Evolutionary conservation across 2,113 vertebrate species (phyloP).

Genomic region (Sprattus sprattus): DNA sequence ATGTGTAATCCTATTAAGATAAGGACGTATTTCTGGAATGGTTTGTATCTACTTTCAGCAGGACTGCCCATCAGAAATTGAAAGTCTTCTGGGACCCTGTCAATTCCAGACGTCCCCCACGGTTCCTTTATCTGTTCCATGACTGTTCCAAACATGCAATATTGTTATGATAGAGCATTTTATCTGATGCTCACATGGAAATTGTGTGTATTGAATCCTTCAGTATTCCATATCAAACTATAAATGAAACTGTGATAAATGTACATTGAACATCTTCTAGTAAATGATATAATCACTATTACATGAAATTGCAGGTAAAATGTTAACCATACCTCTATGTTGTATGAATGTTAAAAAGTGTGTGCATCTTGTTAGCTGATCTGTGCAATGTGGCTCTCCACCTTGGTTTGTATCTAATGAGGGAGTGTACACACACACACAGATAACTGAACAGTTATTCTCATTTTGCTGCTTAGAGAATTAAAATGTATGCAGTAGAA

Average conservation of each 20-base stretch:
- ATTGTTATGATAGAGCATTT: slow-evolving; percentile 27
- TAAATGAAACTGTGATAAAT: not conserved
- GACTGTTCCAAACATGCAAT: slow-evolving; percentile 31
- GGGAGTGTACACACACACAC: too few relatives aligned
- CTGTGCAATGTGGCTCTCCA: not conserved
- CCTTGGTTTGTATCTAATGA: slow-evolving; percentile 23
- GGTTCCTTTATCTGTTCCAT: slow-evolving; percentile 40
- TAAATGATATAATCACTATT: not conserved
- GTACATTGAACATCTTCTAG: not conserved
- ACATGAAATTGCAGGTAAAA: not conserved
- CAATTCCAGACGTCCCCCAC: slow-evolving; percentile 37
- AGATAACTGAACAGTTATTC: too few relatives aligned
- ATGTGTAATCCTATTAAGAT: slow-evolving; percentile 56
- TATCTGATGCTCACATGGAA: slow-evolving; percentile 36
- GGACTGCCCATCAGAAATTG: slow-evolving; percentile 37
- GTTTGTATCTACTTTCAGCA: slow-evolving; percentile 37
- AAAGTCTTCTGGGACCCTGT: slow-evolving; percentile 40
- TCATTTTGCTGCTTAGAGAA: too few relatives aligned
- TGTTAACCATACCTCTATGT: not conserved
- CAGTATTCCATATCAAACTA: not conserved
- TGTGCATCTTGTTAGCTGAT: not conserved
- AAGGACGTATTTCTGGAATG: slow-evolving; percentile 38
- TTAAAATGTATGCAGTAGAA: not conserved
- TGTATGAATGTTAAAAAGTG: not conserved
- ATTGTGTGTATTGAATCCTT: slow-evolving; percentile 38